Evolutionary conservation across 2,113 vertebrate species (phyloP), one percentile per base, ranked within the genome.

Genomic region (Beaufortia kweichowensis): DNA sequence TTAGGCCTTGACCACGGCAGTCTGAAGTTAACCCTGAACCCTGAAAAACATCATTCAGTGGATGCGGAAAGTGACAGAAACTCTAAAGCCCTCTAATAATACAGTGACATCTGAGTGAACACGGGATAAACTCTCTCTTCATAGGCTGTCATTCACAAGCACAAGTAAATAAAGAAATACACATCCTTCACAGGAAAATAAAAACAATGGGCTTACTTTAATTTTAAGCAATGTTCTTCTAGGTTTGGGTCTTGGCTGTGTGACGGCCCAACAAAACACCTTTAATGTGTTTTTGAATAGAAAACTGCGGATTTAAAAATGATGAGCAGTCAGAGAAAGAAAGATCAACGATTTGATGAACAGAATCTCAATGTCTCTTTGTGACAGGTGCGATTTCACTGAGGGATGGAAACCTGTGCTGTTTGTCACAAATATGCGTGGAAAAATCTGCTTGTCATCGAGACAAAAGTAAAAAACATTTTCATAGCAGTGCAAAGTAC

Each of bases 1-100:
- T 85, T 78, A 86, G 80, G 81, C 81, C 65, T 39, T 81, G 78
- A 72, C 81, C 67, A 80, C 48, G 75, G 80, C 56, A 24, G 75
- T 76, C 85, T 84, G 80, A 86, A 83, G 82, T 81, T 68, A 82
- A 85, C 81, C 83, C 84, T 63, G 78, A 82, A 85, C 81, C 83
- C 84, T 63, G 78, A 86, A 85, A 80, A 84, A 69, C 81, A 78
- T 77, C 19, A 65, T 65, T 77, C 75, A 63, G 69, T 62, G 77
- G 86, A 85, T 82, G 73, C 62, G 4, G 43, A 75, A 84, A 81
- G 65, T 71, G 26, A 74, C 79, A 63, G 77, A 33, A 86, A 79
- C 83, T 83, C 70, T 80, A 84, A 84, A 79, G 50, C 75, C 78
- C 61, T 74, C 69, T 83, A 86, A 86, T 78, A 78, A 81, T 63